phyloP scores from a whole-genome alignment of 1,140 invertebrate genomes.

The Drosophila equinoxialis region DNA sequence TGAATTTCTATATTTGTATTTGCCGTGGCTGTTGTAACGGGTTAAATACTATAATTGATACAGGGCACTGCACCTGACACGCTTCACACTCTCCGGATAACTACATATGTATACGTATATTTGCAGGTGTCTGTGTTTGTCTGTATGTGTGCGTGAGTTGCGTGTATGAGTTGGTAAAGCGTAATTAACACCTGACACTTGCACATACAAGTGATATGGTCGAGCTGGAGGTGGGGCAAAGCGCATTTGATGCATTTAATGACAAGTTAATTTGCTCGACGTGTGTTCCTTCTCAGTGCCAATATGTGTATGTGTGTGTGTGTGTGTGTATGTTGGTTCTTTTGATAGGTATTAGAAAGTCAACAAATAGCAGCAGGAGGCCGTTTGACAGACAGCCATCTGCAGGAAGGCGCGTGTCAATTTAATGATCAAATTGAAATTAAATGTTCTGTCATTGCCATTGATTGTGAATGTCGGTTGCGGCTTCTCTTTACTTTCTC shows the following conservation, averaged over 20 bases:
- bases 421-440: conserved; percentile 65
- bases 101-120: background rate
- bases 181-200: conserved; percentile 70
- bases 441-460: conserved; percentile 56
- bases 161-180: conserved; percentile 26
- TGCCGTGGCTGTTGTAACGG: conserved; percentile 27
- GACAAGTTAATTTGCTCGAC: conserved; percentile 63
- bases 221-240: conserved; percentile 29
- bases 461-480: conserved; percentile 28
- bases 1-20: conserved; percentile 27
- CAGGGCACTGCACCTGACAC: conserved; percentile 53
- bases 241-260: conserved; percentile 67
- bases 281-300: background rate
- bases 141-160: conserved; percentile 2
- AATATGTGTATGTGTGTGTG: background rate
- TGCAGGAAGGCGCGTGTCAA: conserved; percentile 42
- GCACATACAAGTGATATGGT: conserved; percentile 22
- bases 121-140: conserved; percentile 7
- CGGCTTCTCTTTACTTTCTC: background rate
- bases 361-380: conserved; percentile 47
- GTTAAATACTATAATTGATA: conserved; percentile 54
- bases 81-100: conserved; percentile 20
- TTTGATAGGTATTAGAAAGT: conserved; percentile 50
- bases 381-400: conserved; percentile 32
- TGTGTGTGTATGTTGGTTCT: conserved; percentile 23